Evolutionary conservation across 2,888 invertebrate species (phyloP).

Genomic region (Campoletis raptor): DNA sequence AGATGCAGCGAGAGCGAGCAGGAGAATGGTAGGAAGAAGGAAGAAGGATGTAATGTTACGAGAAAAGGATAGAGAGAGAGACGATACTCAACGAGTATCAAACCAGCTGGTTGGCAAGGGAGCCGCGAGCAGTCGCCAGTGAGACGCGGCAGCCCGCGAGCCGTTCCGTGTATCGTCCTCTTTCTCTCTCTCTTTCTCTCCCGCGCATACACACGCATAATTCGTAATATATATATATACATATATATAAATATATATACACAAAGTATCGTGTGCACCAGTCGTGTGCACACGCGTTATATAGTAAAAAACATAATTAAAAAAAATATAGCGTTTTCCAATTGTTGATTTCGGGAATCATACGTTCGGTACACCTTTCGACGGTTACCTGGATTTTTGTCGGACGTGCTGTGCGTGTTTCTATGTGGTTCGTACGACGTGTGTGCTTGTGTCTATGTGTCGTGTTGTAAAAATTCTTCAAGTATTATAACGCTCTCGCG

Average conservation of each 20-base stretch:
- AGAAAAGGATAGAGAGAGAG: slow-evolving; percentile 18
- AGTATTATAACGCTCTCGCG: slow-evolving; percentile 19
- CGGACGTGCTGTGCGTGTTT: slow-evolving; percentile 19
- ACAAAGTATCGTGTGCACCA: slow-evolving; percentile 33
- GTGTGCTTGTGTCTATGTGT: slow-evolving; percentile 66
- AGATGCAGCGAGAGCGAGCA: slow-evolving; percentile 45
- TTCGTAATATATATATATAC: slow-evolving; percentile 13
- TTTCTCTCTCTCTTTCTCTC: slow-evolving; percentile 67
- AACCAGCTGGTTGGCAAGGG: slow-evolving; percentile 82
- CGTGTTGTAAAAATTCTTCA: slow-evolving; percentile 60
- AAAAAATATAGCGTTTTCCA: not conserved
- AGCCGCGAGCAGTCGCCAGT: slow-evolving; percentile 82
- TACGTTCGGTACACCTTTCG: slow-evolving; percentile 7
- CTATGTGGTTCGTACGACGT: slow-evolving; percentile 23
- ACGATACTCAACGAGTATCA: slow-evolving; percentile 77
- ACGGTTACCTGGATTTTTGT: slow-evolving; percentile 27
- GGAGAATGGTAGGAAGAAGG: slow-evolving; percentile 16
- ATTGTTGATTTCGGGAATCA: not conserved
- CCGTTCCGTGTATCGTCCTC: slow-evolving; percentile 70
- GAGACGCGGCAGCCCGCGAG: slow-evolving; percentile 83
- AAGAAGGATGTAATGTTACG: slow-evolving; percentile 61
- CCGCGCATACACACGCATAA: slow-evolving; percentile 41
- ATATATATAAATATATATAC: slow-evolving; percentile 30
- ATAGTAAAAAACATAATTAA: not conserved
- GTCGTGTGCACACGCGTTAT: slow-evolving; percentile 11